A percentile compares a stretch with the other conserved stretches of the same genome.
Evolutionary conservation across 2,113 vertebrate genomes (phyloP).

Genomic region (Lasiurus borealis): DNA sequence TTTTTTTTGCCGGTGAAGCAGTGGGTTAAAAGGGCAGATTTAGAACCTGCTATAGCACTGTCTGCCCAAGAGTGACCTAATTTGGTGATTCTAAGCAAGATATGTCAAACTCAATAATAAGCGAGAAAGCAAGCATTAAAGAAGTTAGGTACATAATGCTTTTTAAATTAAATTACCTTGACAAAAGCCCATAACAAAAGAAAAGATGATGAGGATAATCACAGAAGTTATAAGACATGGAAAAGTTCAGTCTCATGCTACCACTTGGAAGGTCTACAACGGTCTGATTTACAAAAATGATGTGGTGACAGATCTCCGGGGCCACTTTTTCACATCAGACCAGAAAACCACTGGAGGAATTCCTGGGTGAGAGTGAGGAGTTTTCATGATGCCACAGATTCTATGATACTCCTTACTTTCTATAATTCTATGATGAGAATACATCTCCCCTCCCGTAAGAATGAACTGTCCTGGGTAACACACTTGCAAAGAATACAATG

Average conservation of each 20-base stretch:
- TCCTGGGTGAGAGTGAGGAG: neutral
- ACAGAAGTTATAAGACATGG: neutral
- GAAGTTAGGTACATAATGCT: neutral
- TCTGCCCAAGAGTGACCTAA: neutral
- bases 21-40: neutral
- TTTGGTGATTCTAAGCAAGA: neutral
- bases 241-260: neutral
- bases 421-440: neutral
- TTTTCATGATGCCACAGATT: neutral
- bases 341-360: neutral
- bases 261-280: neutral
- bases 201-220: neutral
- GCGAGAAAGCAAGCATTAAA: neutral
- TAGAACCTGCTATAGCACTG: neutral
- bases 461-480: neutral
- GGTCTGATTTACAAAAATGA: neutral
- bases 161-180: neutral
- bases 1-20: no score
- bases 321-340: neutral
- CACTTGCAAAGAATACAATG: neutral
- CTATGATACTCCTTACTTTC: neutral
- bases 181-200: neutral
- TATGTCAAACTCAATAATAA: neutral
- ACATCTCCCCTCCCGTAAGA: neutral
- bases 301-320: fast-evolving